Conservation (phyloP, 2,888 invertebrate species). For the Pheosia tremula region DNA sequence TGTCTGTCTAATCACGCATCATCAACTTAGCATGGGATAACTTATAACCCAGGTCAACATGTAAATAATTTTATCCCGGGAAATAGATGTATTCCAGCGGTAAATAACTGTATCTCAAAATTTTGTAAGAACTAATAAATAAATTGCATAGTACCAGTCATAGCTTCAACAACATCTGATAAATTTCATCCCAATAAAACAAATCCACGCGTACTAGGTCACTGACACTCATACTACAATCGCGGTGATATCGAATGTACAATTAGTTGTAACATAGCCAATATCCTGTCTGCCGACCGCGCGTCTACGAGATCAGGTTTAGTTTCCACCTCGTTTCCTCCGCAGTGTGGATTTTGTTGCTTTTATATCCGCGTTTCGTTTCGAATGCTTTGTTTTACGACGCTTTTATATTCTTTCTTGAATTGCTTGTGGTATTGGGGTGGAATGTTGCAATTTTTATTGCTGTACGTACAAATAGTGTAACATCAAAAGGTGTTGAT, state of each 20-base stretch:
- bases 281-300: background rate
- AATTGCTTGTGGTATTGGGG: constrained; percentile 12
- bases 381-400: constrained; percentile 19
- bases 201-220: no score
- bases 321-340: constrained; percentile 18
- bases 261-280: background rate
- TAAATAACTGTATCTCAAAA: no score
- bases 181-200: no score
- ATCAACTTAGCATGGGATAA: no score
- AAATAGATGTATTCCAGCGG: no score
- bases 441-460: constrained; percentile 25
- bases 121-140: no score
- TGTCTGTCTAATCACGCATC: no score
- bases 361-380: constrained; percentile 30
- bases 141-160: no score
- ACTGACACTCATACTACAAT: no score
- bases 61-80: no score
- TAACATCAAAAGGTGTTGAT: background rate
- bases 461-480: constrained; percentile 4
- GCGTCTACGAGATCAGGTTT: constrained; percentile 14
- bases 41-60: no score
- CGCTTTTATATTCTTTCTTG: constrained; percentile 31
- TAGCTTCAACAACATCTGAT: no score
- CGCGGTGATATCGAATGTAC: background rate
- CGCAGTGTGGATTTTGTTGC: constrained; percentile 22